Percentiles rank a stretch among this genome's conserved stretches.
Evolutionary conservation across 2,113 vertebrate species (phyloP).

Genomic region (Tragelaphus imberbis): DNA sequence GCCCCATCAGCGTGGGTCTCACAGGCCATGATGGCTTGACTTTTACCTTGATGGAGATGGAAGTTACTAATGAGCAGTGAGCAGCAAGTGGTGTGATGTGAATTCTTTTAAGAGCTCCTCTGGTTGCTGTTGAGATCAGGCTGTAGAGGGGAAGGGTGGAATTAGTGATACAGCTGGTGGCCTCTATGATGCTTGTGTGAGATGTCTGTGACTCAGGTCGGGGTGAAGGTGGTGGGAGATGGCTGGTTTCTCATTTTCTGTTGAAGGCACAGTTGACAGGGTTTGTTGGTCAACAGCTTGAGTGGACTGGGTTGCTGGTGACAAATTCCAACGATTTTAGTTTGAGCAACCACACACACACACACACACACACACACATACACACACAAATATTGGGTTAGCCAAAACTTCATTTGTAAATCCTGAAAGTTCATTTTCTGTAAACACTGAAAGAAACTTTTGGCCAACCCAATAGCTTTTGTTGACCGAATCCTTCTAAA

Average conservation of each 20-base stretch:
- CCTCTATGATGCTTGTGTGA: neutral
- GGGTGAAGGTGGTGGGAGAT: neutral
- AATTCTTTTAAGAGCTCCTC: neutral
- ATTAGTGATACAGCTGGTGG: neutral
- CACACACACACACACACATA: neutral
- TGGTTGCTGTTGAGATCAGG: neutral
- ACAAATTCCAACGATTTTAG: neutral
- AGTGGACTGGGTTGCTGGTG: neutral
- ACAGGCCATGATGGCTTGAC: fast-evolving
- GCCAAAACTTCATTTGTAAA: neutral
- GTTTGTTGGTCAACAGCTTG: neutral
- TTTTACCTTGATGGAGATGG: neutral
- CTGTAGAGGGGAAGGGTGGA: neutral
- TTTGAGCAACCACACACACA: neutral
- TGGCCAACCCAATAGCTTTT: neutral
- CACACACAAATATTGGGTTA: neutral
- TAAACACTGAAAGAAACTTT: neutral
- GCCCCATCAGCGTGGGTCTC: fast-evolving
- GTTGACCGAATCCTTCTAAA: neutral
- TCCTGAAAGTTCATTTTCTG: neutral
- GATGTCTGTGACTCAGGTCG: neutral
- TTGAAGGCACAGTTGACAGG: neutral
- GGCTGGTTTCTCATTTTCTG: too few relatives aligned
- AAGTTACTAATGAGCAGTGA: fast-evolving
- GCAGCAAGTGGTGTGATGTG: too few relatives aligned